Evolutionary conservation across 2,888 invertebrate genomes (phyloP).

Genomic region (Calephelis perditalis): DNA sequence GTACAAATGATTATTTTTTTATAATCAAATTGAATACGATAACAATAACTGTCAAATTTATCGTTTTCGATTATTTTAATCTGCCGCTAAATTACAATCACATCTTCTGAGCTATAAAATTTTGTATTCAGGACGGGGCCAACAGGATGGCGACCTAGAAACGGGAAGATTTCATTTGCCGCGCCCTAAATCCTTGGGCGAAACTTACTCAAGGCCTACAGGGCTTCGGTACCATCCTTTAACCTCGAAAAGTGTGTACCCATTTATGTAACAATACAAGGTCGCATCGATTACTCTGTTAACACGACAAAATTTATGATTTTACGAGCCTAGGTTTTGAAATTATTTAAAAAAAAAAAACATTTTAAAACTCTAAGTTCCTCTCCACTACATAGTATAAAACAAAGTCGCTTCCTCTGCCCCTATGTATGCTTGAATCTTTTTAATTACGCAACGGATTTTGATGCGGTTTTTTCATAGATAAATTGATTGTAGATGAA

Average conservation of each 20-base stretch:
- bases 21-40: too few relatives aligned
- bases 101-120: conserved; percentile 16
- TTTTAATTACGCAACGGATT: too few relatives aligned
- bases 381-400: too few relatives aligned
- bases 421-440: too few relatives aligned
- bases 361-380: too few relatives aligned
- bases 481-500: too few relatives aligned
- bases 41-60: too few relatives aligned
- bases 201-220: conserved; percentile 58
- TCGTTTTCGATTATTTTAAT: conserved; percentile 12
- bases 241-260: conserved; percentile 33
- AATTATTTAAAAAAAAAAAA: background rate
- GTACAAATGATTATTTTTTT: too few relatives aligned
- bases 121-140: conserved; percentile 47
- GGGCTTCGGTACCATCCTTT: conserved; percentile 61
- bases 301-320: conserved; percentile 14
- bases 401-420: too few relatives aligned
- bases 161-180: conserved; percentile 56
- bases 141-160: conserved; percentile 54
- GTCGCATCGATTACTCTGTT: conserved; percentile 37
- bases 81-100: conserved; percentile 15
- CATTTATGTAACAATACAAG: conserved; percentile 47
- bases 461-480: too few relatives aligned
- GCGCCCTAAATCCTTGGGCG: conserved; percentile 56
- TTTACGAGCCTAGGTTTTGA: background rate